These are phyloP conservation scores for Lordiphosa andalusiaca DNA, from an alignment of 2,888 invertebrate genomes.

Conservation along the genomic window DNA sequence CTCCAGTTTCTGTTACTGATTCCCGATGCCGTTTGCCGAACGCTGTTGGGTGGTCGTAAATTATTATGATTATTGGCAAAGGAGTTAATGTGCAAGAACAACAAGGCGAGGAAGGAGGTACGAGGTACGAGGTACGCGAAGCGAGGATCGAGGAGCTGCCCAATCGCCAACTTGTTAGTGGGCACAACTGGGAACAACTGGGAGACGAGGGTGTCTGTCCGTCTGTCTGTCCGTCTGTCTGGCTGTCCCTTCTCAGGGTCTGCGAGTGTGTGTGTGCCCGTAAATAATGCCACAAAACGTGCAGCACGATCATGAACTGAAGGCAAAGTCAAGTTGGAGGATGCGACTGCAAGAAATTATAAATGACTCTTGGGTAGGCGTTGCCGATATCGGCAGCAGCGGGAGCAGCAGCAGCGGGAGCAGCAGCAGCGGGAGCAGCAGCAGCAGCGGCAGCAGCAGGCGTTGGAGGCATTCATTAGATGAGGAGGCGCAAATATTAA, in stretches of 20 bases:
- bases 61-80: constrained; percentile 68
- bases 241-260: neutral
- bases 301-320: constrained; percentile 66
- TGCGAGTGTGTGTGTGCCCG: constrained; percentile 35
- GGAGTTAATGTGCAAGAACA: constrained; percentile 62
- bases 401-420: constrained; percentile 46
- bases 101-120: constrained; percentile 14
- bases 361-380: constrained; percentile 65
- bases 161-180: constrained; percentile 69
- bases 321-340: constrained; percentile 18
- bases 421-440: constrained; percentile 40
- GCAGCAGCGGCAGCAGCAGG: constrained; percentile 41
- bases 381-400: constrained; percentile 60
- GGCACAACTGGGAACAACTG: constrained; percentile 9
- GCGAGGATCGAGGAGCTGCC: constrained; percentile 29
- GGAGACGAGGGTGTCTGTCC: constrained; percentile 1
- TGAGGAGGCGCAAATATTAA: constrained; percentile 54
- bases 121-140: constrained; percentile 4
- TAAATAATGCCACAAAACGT: constrained; percentile 66
- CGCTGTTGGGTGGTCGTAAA: constrained; percentile 63
- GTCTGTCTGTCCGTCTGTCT: constrained; percentile 1
- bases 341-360: constrained; percentile 48
- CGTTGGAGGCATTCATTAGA: constrained; percentile 65
- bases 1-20: constrained; percentile 7
- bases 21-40: constrained; percentile 4